Percentiles rank a stretch among this genome's conserved stretches.
Evolutionary conservation across 1,140 invertebrate species (phyloP).

Genomic region (Meloidogyne exigua): DNA sequence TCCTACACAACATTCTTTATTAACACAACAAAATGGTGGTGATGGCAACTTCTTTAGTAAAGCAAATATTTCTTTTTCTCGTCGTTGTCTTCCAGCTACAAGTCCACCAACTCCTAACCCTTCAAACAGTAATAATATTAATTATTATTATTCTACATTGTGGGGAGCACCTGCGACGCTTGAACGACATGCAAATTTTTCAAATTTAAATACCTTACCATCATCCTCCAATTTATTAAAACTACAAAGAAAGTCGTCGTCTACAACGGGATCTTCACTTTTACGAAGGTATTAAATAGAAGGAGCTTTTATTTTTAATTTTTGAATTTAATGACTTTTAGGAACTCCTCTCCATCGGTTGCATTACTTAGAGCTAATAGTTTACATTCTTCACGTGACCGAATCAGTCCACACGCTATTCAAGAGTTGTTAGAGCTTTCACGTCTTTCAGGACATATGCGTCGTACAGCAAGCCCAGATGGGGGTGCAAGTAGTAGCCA

Average conservation of each 20-base stretch:
- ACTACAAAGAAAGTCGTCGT: background rate
- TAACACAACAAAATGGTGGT: background rate
- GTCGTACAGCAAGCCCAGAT: slow-evolving; percentile 46
- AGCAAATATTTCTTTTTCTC: background rate
- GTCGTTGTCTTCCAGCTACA: slow-evolving; percentile 12
- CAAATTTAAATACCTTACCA: slow-evolving; percentile 16
- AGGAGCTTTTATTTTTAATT: too few species aligned
- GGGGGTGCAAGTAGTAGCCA: slow-evolving; percentile 15
- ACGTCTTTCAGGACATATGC: slow-evolving; percentile 42
- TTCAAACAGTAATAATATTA: background rate
- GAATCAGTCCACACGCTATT: slow-evolving; percentile 59
- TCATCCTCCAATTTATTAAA: slow-evolving; percentile 18
- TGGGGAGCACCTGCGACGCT: slow-evolving; percentile 9
- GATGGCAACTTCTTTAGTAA: background rate
- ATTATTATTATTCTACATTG: background rate
- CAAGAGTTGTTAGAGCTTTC: slow-evolving; percentile 61
- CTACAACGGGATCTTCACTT: slow-evolving; percentile 5
- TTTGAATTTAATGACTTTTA: slow-evolving; percentile 17
- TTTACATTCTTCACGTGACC: slow-evolving; percentile 44
- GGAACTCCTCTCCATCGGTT: slow-evolving; percentile 62
- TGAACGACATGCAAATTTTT: slow-evolving; percentile 23
- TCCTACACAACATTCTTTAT: background rate
- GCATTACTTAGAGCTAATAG: slow-evolving; percentile 51
- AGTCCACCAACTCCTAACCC: slow-evolving; percentile 24
- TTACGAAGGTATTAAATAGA: slow-evolving; percentile 18